Conservation (phyloP, 2,113 vertebrate species). For the Saccopteryx bilineata region DNA sequence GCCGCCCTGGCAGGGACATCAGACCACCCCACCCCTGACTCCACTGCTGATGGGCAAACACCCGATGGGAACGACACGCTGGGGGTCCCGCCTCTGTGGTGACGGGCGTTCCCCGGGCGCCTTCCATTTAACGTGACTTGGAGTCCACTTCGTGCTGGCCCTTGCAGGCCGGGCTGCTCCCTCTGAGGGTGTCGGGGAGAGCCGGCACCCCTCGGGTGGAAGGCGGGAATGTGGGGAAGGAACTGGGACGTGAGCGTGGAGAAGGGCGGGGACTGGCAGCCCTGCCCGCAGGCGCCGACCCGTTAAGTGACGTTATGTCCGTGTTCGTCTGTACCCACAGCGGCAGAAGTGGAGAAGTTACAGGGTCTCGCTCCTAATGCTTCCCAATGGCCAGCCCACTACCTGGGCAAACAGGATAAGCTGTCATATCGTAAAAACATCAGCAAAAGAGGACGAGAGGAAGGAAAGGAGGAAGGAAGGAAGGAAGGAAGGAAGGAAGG, state of each 20-base stretch:
- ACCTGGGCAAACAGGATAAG: not conserved
- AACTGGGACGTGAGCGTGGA: rapidly evolving
- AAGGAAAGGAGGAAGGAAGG: too few species aligned
- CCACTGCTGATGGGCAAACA: rapidly evolving
- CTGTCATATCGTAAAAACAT: not conserved
- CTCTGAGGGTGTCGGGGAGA: not conserved
- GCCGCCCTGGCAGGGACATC: rapidly evolving
- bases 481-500: not conserved
- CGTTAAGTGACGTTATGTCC: too few species aligned
- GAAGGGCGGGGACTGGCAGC: not conserved
- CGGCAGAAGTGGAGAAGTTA: too few species aligned
- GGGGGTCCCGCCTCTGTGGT: not conserved
- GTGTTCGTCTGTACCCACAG: too few species aligned
- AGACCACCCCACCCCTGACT: too few species aligned
- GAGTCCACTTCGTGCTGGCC: not conserved
- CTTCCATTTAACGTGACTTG: rapidly evolving
- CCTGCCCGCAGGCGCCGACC: not conserved
- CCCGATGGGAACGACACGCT: too few species aligned
- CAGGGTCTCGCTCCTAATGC: rapidly evolving
- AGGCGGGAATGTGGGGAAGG: too few species aligned
- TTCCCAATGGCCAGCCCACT: not conserved
- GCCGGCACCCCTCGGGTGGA: rapidly evolving
- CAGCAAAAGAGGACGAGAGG: not conserved
- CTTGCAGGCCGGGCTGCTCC: not conserved
- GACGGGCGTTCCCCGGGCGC: not conserved